Percentiles rank a stretch among this genome's conserved stretches.
phyloP scores from a whole-genome alignment of 2,888 invertebrate genomes.

The Nomada ruficornis region DNA sequence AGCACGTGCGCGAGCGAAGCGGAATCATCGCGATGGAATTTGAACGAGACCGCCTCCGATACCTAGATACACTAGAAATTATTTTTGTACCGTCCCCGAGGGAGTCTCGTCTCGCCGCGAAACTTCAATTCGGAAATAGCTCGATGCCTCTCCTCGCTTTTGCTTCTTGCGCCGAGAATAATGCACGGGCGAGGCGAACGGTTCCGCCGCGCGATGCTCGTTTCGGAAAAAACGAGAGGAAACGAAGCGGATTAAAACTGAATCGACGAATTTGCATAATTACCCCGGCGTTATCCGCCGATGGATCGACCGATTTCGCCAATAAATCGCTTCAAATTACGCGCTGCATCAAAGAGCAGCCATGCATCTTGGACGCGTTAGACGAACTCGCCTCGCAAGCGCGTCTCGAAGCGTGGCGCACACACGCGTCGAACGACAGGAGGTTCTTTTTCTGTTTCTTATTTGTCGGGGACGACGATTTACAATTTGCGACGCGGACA shows the following conservation, averaged over 20 bases:
- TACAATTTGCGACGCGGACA: constrained; percentile 47
- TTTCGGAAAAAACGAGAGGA: not conserved
- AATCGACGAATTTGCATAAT: constrained; percentile 47
- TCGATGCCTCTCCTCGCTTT: constrained; percentile 25
- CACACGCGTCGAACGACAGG: constrained; percentile 1
- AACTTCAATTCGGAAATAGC: constrained; percentile 55
- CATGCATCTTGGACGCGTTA: constrained; percentile 17
- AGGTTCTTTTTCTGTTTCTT: constrained; percentile 60
- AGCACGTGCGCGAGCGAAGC: constrained; percentile 12
- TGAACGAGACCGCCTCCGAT: constrained; percentile 55
- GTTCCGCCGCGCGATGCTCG: not conserved
- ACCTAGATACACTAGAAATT: constrained; percentile 58
- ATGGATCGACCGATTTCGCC: constrained; percentile 51
- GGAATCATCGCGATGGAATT: constrained; percentile 63
- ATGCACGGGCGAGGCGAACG: constrained; percentile 2
- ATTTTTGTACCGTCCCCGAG: constrained; percentile 65
- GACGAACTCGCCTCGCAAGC: not conserved
- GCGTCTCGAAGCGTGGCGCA: constrained; percentile 19
- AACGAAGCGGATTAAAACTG: constrained; percentile 23
- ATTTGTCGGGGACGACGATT: constrained; percentile 42
- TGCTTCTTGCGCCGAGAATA: constrained; percentile 18
- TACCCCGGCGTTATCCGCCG: constrained; percentile 24
- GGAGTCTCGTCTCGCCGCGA: constrained; percentile 57
- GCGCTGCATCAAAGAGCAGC: not conserved
- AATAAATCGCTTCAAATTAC: constrained; percentile 40